Evolutionary conservation across 1,140 invertebrate genomes (phyloP).

Genomic region (Lycorma delicatula): DNA sequence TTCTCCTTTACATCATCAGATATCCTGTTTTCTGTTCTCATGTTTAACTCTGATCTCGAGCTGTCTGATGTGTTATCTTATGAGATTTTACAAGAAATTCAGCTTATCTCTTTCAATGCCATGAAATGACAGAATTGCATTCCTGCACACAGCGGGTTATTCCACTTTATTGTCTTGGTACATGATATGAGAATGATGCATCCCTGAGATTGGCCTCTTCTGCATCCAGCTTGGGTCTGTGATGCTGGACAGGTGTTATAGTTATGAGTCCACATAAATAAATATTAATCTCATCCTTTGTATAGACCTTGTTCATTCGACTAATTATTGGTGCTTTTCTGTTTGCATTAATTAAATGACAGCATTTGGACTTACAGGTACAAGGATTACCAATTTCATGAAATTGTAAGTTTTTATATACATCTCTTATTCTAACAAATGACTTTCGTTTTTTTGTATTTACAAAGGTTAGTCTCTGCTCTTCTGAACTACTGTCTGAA

Average conservation of each 20-base stretch:
- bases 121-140: constrained; percentile 4
- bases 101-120: constrained; percentile 9
- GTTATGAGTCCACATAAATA: constrained; percentile 6
- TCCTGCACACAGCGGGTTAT: constrained; percentile 5
- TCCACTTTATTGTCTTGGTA: too few relatives aligned
- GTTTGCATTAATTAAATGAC: neutral
- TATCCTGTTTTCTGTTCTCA: constrained; percentile 2
- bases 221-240: constrained; percentile 3
- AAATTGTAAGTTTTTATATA: constrained; percentile 8
- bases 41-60: constrained; percentile 12
- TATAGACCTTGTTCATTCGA: constrained; percentile 4
- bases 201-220: constrained; percentile 8
- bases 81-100: constrained; percentile 7
- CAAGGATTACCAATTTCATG: constrained; percentile 6
- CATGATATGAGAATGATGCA: constrained; percentile 4
- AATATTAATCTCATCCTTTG: constrained; percentile 8
- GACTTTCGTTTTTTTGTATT: too few relatives aligned
- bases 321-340: constrained; percentile 6
- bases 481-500: too few relatives aligned
- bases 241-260: constrained; percentile 6
- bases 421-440: too few relatives aligned
- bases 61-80: neutral
- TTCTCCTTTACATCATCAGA: constrained; percentile 8
- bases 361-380: constrained; percentile 9
- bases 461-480: too few relatives aligned